These are phyloP conservation scores for Physocephala rufipes DNA, from an alignment of 2,888 invertebrate genomes.

Conservation along the genomic window DNA sequence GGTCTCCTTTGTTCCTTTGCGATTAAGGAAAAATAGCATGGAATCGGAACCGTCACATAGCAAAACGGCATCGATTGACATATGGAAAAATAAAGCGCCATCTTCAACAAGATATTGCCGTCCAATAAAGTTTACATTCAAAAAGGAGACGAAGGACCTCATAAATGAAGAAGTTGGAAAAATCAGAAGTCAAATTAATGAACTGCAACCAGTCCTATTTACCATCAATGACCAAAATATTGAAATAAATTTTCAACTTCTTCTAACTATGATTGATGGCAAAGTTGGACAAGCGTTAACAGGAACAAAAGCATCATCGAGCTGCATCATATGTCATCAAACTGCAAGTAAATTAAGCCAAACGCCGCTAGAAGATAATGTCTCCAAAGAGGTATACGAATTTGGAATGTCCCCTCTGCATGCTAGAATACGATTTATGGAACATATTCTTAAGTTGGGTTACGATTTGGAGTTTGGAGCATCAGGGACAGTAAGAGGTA, in stretches of 20 bases:
- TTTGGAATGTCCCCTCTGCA: conserved; percentile 1
- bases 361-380: neutral
- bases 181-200: conserved; percentile 10
- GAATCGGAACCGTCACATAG: neutral
- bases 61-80: neutral
- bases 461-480: conserved; percentile 8
- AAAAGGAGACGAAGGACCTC: neutral
- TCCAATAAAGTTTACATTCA: conserved; percentile 10
- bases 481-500: neutral
- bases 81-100: neutral
- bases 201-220: neutral
- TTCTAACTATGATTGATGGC: conserved; percentile 8
- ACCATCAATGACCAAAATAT: conserved; percentile 3
- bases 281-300: conserved; percentile 3
- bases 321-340: conserved; percentile 5
- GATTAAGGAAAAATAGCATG: conserved; percentile 2
- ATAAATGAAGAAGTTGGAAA: conserved; percentile 31
- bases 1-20: too few relatives aligned
- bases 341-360: conserved; percentile 7
- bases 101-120: conserved; percentile 17
- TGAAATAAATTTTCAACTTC: conserved; percentile 3
- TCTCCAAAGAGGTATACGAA: neutral
- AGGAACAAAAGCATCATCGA: neutral
- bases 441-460: conserved; percentile 10
- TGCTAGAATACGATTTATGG: conserved; percentile 6